Evolutionary conservation across 2,113 vertebrate species (phyloP), one percentile per base, ranked within the genome.

Genomic region (Apus apus): DNA sequence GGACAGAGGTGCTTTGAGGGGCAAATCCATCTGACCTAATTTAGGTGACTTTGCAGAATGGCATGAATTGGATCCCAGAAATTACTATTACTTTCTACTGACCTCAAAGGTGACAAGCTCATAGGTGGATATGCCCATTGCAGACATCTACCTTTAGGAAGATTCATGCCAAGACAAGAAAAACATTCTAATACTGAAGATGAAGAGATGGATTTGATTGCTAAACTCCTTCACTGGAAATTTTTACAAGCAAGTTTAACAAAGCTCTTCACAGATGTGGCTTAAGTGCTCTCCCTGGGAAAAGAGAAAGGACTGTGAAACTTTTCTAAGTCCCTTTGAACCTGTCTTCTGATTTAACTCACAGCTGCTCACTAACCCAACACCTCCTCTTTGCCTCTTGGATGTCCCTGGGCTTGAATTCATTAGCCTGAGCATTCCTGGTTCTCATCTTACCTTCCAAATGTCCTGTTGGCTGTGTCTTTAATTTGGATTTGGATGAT

Each of bases 401-500:
- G 13, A 48, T 76, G 58, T 34, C 10, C 13, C 36, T 58, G 30
- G 17, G 25, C 13, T 66, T 27, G 13, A 61, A 7, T 53, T 77
- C 17, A 71, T 17, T 26, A 51, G 25, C 21, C 9, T 26, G 20
- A 56, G 23, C 27, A 50, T 30, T 89, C 61, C 54, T 20, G 7
- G 38, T 71, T 81, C 61, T 27, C 15, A 70, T 36, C 97, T 98
- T 87, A 99, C 99, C 98, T 99, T 92, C 99, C 99, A 94, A 96
- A 97, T 32, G 95, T 96, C 82, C 98, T 96, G 91, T 98, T 98
- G 58, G 97, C 93, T 34, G 96, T 36, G 56, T 98, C 97, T 97
- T 98, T 98, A 73, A 99, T 98, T 90, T 99, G 99, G 94, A 99
- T 98, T 97, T 99, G 99, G 93, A 99, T 99, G 94, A 99, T 91